Conservation (phyloP, 1,140 invertebrate genomes). For the Drosophila murphyi region DNA sequence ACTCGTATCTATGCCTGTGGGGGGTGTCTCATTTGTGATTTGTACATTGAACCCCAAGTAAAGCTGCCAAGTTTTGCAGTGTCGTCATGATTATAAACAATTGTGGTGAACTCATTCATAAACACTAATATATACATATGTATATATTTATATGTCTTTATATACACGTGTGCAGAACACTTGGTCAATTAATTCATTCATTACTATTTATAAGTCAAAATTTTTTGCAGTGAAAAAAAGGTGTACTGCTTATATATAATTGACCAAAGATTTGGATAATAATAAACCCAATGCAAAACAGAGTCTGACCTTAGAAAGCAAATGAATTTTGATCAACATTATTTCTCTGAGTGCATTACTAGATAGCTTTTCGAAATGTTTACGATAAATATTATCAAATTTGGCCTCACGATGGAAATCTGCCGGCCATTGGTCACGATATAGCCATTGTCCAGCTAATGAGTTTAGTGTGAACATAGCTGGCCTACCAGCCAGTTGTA, state of each 20-base stretch:
- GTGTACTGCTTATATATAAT: too few species aligned
- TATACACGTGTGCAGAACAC: too few species aligned
- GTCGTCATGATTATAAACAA: background rate
- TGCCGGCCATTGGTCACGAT: background rate
- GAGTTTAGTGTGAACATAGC: background rate
- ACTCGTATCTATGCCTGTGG: background rate
- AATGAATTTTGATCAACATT: too few species aligned
- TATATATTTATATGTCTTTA: too few species aligned
- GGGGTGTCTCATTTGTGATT: background rate
- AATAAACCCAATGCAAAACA: too few species aligned
- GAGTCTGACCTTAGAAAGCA: too few species aligned
- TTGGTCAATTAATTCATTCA: too few species aligned
- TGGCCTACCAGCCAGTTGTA: background rate
- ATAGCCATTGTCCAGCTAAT: background rate
- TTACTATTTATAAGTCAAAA: too few species aligned
- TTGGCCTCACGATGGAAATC: background rate
- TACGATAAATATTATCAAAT: background rate
- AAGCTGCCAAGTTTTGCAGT: background rate
- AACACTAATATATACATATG: too few species aligned
- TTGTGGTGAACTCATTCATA: background rate
- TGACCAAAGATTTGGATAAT: too few species aligned
- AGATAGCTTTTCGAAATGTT: background rate
- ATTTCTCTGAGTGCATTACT: background rate
- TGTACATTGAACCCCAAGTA: background rate
- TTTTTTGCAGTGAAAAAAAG: too few species aligned